A percentile compares a stretch with the other conserved stretches of the same genome.
Conservation (phyloP, 2,797 vertebrate genomes). For the Helarctos malayanus region DNA sequence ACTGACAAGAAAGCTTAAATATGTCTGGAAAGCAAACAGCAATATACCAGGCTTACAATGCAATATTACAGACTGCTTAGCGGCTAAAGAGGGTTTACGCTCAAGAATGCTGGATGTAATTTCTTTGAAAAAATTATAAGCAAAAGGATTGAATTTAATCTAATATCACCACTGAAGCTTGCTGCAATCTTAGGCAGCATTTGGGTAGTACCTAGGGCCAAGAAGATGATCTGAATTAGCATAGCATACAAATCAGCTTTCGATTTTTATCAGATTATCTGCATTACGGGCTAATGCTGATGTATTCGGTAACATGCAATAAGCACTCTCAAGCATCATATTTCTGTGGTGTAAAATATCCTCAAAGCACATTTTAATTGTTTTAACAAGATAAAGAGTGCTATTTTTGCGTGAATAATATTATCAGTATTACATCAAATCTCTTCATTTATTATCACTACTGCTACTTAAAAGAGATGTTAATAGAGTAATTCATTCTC, state of each 20-base stretch:
- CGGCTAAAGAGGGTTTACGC: constrained; percentile 91
- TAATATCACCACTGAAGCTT: constrained; percentile 94
- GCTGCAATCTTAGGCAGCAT: constrained; percentile 92
- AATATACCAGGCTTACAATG: constrained; percentile 86
- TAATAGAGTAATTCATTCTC: constrained; percentile 99
- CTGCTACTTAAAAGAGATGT: constrained; percentile 96
- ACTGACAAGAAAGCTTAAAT: constrained; percentile 82
- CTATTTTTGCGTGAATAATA: constrained; percentile 94
- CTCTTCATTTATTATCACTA: constrained; percentile 95
- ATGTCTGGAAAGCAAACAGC: constrained; percentile 82
- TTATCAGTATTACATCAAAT: constrained; percentile 90
- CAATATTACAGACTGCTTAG: constrained; percentile 87
- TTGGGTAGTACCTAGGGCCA: constrained; percentile 90
- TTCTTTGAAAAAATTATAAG: constrained; percentile 93
- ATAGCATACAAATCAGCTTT: constrained; percentile 94
- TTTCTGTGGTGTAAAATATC: constrained; percentile 85
- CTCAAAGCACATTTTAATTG: constrained; percentile 87
- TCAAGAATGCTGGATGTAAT: constrained; percentile 93
- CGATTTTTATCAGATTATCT: constrained; percentile 94
- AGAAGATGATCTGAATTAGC: constrained; percentile 93
- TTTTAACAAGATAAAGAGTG: constrained; percentile 91
- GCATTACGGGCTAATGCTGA: constrained; percentile 90
- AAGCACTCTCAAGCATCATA: constrained; percentile 85
- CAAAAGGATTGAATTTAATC: constrained; percentile 94
- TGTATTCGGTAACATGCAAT: constrained; percentile 83